Evolutionary conservation across 1,140 invertebrate species (phyloP).

Genomic region (Euschistus heros): DNA sequence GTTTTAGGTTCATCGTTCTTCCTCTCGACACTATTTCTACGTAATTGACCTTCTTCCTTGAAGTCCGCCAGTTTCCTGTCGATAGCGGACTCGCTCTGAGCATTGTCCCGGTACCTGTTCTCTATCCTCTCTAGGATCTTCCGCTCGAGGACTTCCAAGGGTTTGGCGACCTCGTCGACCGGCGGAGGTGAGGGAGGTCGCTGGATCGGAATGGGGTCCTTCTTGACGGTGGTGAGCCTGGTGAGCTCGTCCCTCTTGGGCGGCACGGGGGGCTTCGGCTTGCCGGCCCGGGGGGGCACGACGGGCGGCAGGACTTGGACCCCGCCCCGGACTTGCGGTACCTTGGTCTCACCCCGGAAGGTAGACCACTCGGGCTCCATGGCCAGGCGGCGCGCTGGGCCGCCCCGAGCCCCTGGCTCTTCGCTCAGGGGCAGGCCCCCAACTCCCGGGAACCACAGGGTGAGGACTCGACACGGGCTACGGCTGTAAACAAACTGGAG

Average conservation of each 20-base stretch:
- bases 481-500: constrained; percentile 22
- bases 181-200: constrained; percentile 1
- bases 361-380: constrained; percentile 23
- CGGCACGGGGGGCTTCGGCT: constrained; percentile 30
- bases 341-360: constrained; percentile 18
- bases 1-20: not conserved
- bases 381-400: constrained; percentile 25
- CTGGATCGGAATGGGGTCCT: constrained; percentile 18
- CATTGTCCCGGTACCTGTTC: not conserved
- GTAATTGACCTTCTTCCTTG: constrained; percentile 11
- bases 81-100: not conserved
- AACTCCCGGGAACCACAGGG: constrained; percentile 32
- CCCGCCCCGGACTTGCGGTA: constrained; percentile 26
- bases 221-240: constrained; percentile 29
- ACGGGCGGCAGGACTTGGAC: constrained; percentile 29
- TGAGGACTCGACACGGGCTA: constrained; percentile 17
- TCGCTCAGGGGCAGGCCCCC: constrained; percentile 31
- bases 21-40: constrained; percentile 7
- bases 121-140: constrained; percentile 17
- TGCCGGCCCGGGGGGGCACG: constrained; percentile 22
- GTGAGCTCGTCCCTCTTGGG: constrained; percentile 30
- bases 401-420: constrained; percentile 25
- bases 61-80: not conserved
- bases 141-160: constrained; percentile 16
- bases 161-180: constrained; percentile 18